phyloP scores from a whole-genome alignment of 2,113 vertebrate genomes.

The Macheiramphus alcinus region DNA sequence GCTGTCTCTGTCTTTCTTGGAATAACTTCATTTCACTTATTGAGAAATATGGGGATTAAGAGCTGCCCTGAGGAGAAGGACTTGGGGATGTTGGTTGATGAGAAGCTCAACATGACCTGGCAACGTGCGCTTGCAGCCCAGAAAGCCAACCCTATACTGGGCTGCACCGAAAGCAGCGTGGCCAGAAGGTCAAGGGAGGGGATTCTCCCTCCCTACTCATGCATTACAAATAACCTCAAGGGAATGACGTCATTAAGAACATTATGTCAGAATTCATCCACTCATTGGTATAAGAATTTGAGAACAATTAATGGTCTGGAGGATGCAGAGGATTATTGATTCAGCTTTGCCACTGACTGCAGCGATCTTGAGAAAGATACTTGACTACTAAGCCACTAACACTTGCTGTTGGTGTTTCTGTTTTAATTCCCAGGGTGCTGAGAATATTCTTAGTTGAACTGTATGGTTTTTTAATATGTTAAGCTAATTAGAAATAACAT shows the following conservation, averaged over 20 bases:
- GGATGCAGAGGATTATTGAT: background rate
- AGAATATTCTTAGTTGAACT: background rate
- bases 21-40: background rate
- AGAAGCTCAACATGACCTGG: too few relatives aligned
- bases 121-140: too few relatives aligned
- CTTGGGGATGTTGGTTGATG: too few relatives aligned
- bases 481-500: background rate
- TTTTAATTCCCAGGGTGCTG: background rate
- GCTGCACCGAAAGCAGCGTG: too few relatives aligned
- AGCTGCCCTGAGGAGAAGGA: too few relatives aligned
- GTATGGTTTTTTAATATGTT: background rate
- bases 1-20: background rate
- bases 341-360: background rate
- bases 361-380: background rate
- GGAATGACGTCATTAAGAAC: background rate
- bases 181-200: too few relatives aligned
- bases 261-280: background rate
- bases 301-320: background rate
- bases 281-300: background rate
- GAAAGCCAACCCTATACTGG: too few relatives aligned
- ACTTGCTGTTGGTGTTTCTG: background rate
- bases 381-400: background rate
- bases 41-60: too few relatives aligned
- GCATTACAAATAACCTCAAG: too few relatives aligned
- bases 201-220: too few relatives aligned